These are phyloP conservation scores for Amphipoea lucens DNA, from an alignment of 2,888 invertebrate genomes.

Conservation along the genomic window DNA sequence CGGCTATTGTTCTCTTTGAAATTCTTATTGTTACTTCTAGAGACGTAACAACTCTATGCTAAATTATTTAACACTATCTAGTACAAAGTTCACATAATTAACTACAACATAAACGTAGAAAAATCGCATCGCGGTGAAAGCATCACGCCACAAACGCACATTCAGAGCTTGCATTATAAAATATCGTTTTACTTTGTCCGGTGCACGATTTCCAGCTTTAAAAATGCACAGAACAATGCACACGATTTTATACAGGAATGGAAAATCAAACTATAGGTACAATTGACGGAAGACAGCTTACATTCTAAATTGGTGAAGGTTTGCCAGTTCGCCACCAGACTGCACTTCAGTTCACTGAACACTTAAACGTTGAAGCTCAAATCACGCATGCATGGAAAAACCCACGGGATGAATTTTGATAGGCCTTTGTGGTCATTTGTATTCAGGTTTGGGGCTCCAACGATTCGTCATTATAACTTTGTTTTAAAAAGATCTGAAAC, in stretches of 20 bases:
- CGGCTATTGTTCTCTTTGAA: conserved; percentile 57
- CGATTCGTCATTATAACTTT: conserved; percentile 44
- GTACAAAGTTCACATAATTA: conserved; percentile 49
- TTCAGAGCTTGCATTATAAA: conserved; percentile 57
- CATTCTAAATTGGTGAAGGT: conserved; percentile 64
- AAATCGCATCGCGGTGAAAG: conserved; percentile 53
- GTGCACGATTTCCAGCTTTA: conserved; percentile 50
- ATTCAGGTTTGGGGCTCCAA: conserved; percentile 32
- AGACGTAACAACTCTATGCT: conserved; percentile 53
- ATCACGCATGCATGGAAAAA: conserved; percentile 39
- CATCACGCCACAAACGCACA: conserved; percentile 57
- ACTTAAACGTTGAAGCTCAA: conserved; percentile 51
- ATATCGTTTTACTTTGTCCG: conserved; percentile 40
- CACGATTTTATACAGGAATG: conserved; percentile 68
- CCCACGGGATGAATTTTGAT: conserved; percentile 43
- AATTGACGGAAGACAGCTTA: conserved; percentile 71
- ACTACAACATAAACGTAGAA: conserved; percentile 54
- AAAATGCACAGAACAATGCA: conserved; percentile 58
- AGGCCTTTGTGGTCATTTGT: conserved; percentile 31
- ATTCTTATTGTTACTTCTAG: conserved; percentile 47
- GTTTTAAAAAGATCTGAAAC: conserved; percentile 48
- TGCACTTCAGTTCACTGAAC: conserved; percentile 55
- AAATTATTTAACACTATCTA: conserved; percentile 55
- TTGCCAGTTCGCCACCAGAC: conserved; percentile 49
- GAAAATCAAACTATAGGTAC: conserved; percentile 67